phyloP scores from a whole-genome alignment of 2,888 invertebrate species.

The Chorisops tibialis region DNA sequence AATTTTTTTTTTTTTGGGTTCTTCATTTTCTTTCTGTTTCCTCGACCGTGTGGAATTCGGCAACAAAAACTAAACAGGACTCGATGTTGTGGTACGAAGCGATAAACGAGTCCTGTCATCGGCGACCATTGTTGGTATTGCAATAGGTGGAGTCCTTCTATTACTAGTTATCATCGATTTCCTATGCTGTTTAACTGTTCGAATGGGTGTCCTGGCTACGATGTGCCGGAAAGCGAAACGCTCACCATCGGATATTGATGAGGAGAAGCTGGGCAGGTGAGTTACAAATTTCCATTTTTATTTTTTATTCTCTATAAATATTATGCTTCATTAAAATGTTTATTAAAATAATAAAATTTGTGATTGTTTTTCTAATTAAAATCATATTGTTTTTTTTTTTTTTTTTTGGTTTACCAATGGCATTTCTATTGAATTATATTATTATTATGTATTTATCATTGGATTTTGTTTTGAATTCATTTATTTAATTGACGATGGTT shows the following conservation, averaged over 20 bases:
- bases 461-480: too few relatives aligned
- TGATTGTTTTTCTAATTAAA: too few relatives aligned
- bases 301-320: too few relatives aligned
- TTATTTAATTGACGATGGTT: too few relatives aligned
- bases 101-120: slow-evolving; percentile 48
- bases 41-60: too few relatives aligned
- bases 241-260: slow-evolving; percentile 60
- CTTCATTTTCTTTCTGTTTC: background rate
- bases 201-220: slow-evolving; percentile 65
- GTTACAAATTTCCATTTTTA: slow-evolving; percentile 34
- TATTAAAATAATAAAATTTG: too few relatives aligned
- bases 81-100: slow-evolving; percentile 49
- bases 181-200: slow-evolving; percentile 69
- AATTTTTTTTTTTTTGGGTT: background rate
- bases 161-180: slow-evolving; percentile 82
- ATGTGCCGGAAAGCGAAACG: slow-evolving; percentile 58
- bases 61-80: slow-evolving; percentile 38
- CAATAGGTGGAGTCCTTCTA: slow-evolving; percentile 75
- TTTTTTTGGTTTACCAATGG: too few relatives aligned
- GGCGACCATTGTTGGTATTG: slow-evolving; percentile 79
- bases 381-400: too few relatives aligned
- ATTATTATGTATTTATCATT: too few relatives aligned
- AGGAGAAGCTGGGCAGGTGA: slow-evolving; percentile 84
- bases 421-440: too few relatives aligned
- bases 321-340: too few relatives aligned